Conservation (phyloP, 2,888 invertebrate genomes). For the Athalia rosae region DNA sequence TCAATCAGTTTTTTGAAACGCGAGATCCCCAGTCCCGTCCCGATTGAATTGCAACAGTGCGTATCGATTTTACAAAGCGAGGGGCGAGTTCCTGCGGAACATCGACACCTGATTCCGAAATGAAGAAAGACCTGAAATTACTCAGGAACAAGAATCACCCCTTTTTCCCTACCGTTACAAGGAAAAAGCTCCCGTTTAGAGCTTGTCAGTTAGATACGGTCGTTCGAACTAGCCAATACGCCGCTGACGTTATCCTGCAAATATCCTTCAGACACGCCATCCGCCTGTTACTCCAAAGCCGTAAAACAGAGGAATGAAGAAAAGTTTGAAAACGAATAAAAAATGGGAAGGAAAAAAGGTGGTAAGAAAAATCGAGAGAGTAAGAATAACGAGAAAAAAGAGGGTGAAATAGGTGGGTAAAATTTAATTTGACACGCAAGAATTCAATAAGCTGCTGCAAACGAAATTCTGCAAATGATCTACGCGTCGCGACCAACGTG, state of each 20-base stretch:
- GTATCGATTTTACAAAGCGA: too few species aligned
- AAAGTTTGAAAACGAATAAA: neutral
- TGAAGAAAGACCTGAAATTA: too few species aligned
- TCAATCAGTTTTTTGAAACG: too few species aligned
- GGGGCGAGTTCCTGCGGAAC: too few species aligned
- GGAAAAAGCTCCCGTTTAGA: slow-evolving; percentile 21
- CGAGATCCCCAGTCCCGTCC: too few species aligned
- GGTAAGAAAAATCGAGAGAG: slow-evolving; percentile 2
- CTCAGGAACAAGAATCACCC: too few species aligned
- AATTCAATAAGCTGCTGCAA: slow-evolving; percentile 39
- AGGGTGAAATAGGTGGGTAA: neutral
- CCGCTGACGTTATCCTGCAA: slow-evolving; percentile 6
- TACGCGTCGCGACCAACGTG: neutral
- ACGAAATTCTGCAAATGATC: slow-evolving; percentile 27
- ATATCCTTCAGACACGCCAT: slow-evolving; percentile 39
- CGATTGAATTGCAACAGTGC: too few species aligned
- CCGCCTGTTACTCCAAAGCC: slow-evolving; percentile 37
- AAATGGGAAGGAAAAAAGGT: neutral
- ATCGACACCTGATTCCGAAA: too few species aligned
- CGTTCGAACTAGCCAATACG: slow-evolving; percentile 16
- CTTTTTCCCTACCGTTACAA: too few species aligned
- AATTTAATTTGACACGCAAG: slow-evolving; percentile 43
- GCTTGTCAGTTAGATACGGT: slow-evolving; percentile 34
- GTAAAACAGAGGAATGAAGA: neutral
- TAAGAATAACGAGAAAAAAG: neutral